A percentile compares a stretch with the other conserved stretches of the same genome.
These are phyloP conservation scores for Neopipo cinnamomea DNA, from an alignment of 2,113 vertebrate species.

Conservation along the genomic window DNA sequence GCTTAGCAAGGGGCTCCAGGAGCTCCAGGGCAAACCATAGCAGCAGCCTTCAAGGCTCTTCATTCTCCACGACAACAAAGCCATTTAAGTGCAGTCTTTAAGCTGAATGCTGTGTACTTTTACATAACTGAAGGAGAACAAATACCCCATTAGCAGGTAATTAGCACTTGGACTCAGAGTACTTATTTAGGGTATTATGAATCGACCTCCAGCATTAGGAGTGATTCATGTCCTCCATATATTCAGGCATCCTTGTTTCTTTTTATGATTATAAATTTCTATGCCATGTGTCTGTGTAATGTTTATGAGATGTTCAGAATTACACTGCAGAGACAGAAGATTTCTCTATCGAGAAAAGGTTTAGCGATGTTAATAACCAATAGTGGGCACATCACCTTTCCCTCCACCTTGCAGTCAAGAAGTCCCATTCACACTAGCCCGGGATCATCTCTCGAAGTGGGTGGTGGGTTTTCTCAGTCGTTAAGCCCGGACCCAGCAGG, in stretches of 20 bases:
- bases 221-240: background rate
- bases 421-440: background rate
- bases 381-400: background rate
- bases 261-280: background rate
- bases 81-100: background rate
- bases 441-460: background rate
- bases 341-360: background rate
- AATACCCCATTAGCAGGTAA: constrained; percentile 46
- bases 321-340: background rate
- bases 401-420: background rate
- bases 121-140: constrained; percentile 56
- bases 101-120: constrained; percentile 13
- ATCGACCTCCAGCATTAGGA: background rate
- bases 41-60: background rate
- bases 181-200: constrained; percentile 37
- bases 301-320: background rate
- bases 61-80: background rate
- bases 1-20: background rate
- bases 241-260: background rate
- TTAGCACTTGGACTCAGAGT: constrained; percentile 26
- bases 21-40: background rate
- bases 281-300: background rate
- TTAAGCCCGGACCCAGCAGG: background rate
- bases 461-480: background rate
- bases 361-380: background rate